Evolutionary conservation across 2,888 invertebrate genomes (phyloP), one percentile per base, ranked within the genome.

Genomic region (Coleophora deauratella): DNA sequence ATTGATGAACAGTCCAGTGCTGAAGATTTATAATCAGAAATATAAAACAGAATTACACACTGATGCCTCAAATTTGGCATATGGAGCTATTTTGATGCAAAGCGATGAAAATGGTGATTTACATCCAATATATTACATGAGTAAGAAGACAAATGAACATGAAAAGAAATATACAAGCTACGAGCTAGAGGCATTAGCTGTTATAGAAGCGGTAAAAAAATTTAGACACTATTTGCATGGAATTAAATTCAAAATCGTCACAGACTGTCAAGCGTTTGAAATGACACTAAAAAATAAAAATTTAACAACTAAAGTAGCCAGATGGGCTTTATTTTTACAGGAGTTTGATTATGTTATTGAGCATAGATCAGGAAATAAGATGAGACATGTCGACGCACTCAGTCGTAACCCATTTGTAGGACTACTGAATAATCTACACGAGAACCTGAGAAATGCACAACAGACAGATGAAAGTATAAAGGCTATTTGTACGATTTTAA

Each of bases 311-410:
- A 37, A 38, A 33, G 42, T 49, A 2, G 49, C 52, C n/a, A 36
- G 48, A 33, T 46, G 49, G 49, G 35, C 43, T n/a, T 6, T 46
- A 9, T 28, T 44, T 9, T 27, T 43, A 2, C 33, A 47, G 2
- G 45, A 46, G n/a, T n/a, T n/a, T n/a, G n/a, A n/a, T n/a, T n/a
- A n/a, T n/a, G n/a, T n/a, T n/a, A n/a, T n/a, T n/a, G 46, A 44
- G 33, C 47, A 45, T 27, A 12, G 45, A 30, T n/a, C 37, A 3
- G 49, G 51, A 2, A 32, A 13, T 10, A 41, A 32, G 15, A 48
- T 52, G 52, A 33, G 31, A 10, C 50, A 52, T 41, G 46, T 44
- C 1, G 50, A 52, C 36, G 39, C 51, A 9, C 33, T 52, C 1
- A 49, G 49, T 12, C n/a, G 48, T 32, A 44, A 41, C n/a, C 41